Evolutionary conservation across 1,140 invertebrate species (phyloP).

Genomic region (Druon quercuslanigerum): DNA sequence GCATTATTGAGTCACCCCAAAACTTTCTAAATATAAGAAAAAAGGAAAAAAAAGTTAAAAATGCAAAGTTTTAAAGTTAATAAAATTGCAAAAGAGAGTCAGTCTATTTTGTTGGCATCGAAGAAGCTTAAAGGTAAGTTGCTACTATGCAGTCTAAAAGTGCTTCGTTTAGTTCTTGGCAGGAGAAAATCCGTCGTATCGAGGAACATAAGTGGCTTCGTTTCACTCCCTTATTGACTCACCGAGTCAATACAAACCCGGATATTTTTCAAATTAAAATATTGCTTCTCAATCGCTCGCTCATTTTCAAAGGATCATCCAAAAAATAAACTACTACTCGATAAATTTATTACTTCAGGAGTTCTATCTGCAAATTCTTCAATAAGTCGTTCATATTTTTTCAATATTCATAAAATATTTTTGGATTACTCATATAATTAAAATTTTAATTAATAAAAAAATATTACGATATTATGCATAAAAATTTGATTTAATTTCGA

Average conservation of each 20-base stretch:
- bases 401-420: no score
- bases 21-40: no score
- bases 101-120: slow-evolving; percentile 13
- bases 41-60: neutral
- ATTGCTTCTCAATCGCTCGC: neutral
- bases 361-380: no score
- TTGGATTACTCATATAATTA: no score
- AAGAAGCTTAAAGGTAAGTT: slow-evolving; percentile 3
- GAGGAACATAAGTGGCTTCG: slow-evolving; percentile 49
- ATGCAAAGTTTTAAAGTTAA: neutral
- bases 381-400: no score
- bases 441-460: no score
- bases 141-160: slow-evolving; percentile 33
- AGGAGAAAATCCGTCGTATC: slow-evolving; percentile 45
- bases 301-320: no score
- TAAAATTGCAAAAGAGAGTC: neutral
- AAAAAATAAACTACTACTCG: no score
- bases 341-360: no score
- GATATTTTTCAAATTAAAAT: neutral
- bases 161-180: slow-evolving; percentile 53
- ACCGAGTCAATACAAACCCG: neutral
- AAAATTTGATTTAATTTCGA: no score
- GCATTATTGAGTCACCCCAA: no score
- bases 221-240: slow-evolving; percentile 13
- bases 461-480: no score